These are phyloP conservation scores for Origma solitaria DNA, from an alignment of 2,113 vertebrate species.

Conservation along the genomic window DNA sequence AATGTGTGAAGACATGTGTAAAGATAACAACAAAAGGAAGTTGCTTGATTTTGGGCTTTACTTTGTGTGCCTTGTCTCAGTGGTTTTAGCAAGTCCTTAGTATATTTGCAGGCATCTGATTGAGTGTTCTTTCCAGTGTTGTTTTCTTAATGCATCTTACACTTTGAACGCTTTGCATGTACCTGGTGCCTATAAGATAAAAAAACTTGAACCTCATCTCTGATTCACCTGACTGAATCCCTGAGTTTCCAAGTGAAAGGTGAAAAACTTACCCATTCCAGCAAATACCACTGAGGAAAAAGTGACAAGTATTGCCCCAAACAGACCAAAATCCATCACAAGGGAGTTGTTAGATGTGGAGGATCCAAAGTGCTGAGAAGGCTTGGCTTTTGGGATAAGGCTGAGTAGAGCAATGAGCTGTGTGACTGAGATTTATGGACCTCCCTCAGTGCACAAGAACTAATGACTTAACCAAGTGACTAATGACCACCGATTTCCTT, in stretches of 20 bases:
- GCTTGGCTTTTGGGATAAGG: neutral
- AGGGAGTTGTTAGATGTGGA: neutral
- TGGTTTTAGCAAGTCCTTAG: neutral
- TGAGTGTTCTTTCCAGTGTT: neutral
- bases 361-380: neutral
- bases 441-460: neutral
- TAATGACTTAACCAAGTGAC: neutral
- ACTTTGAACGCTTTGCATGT: neutral
- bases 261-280: neutral
- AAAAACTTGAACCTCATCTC: neutral
- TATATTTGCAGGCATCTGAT: neutral
- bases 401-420: neutral
- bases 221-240: neutral
- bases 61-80: neutral
- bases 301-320: neutral
- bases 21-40: neutral
- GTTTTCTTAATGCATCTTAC: neutral
- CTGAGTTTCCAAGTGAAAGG: neutral
- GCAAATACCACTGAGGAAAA: neutral
- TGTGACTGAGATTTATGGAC: neutral
- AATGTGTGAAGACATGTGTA: neutral
- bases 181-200: fast-evolving
- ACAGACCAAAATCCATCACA: neutral
- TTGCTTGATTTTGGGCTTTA: neutral
- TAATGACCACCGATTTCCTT: neutral